Base-by-base conservation (phyloP, 1,140 invertebrate species). In the Adelges cooleyi region DNA sequence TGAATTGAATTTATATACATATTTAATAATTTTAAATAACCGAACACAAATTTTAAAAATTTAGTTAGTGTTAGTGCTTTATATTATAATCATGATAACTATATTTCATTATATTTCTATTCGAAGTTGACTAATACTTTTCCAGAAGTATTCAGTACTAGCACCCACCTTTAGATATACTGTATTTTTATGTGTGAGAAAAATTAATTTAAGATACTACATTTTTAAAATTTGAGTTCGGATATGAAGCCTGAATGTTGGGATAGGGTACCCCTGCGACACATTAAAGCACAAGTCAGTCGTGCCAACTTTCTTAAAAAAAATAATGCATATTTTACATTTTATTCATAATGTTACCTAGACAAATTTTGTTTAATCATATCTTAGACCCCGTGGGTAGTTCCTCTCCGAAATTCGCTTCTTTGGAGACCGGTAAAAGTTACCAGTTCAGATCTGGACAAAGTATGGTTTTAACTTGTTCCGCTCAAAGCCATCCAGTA, bases 241-340 rank as follows among this genome's bases (percentile, higher is more conserved):
- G 27, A 46, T 25, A 62, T 62, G 67, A 71, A 71, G 88, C 89
- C 90, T 92, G 90, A 91, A 92, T 92, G 90, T 91, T 92, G 89
- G 89, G 89, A 92, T 90, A 91, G 89, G 89, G 89, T 90, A 90
- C 87, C 87, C 67, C 62, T 65, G 67, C 62, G 62, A 65, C 49
- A 50, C 62, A 65, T 52, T 65, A 52, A 65, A 65, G 36, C 46
- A 50, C 20, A 17, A 25, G 18, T 46, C 44, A 40, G 9, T 17
- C 33, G 9, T 42, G 40, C 15, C 20, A 23, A 48, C 4, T 33
- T n/a, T n/a, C 27, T 50, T 65, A 36, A 33, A 65, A 23, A 23
- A 56, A 17, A 29, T 65, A 36, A 23, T 33, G 17, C 22, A 20
- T 29, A 22, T 17, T 8, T 48, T 17, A 48, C 4, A 48, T 48